These are phyloP conservation scores for Venustoraphidia nigricollis DNA, from an alignment of 2,888 invertebrate species.

Conservation along the genomic window DNA sequence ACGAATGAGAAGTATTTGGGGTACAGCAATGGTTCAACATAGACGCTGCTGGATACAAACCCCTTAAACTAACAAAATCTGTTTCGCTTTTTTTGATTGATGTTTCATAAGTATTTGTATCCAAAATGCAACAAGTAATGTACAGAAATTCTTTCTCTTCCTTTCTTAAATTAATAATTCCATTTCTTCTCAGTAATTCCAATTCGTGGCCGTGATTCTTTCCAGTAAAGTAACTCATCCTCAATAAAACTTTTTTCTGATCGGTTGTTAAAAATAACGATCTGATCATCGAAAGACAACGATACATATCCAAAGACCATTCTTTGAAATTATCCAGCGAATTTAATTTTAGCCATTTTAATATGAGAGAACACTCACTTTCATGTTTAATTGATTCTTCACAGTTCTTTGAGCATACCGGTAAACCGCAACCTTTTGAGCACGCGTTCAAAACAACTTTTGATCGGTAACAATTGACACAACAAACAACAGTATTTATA, in stretches of 20 bases:
- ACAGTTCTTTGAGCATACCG: constrained; percentile 51
- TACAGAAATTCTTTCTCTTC: constrained; percentile 42
- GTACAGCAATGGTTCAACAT: constrained; percentile 54
- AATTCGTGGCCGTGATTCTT: constrained; percentile 43
- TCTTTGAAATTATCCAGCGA: constrained; percentile 18
- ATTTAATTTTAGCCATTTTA: constrained; percentile 32
- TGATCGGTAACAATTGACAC: constrained; percentile 45
- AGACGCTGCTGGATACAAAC: constrained; percentile 49
- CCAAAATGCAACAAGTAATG: constrained; percentile 41
- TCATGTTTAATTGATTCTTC: constrained; percentile 37
- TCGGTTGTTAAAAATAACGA: constrained; percentile 27
- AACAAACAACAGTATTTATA: constrained; percentile 34
- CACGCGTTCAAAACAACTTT: constrained; percentile 31
- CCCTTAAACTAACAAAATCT: constrained; percentile 36
- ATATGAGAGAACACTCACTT: constrained; percentile 40
- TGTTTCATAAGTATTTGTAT: constrained; percentile 54
- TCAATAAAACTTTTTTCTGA: constrained; percentile 33
- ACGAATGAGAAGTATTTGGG: constrained; percentile 49
- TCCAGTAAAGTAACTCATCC: constrained; percentile 35
- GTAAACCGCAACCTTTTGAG: constrained; percentile 45
- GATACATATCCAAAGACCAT: constrained; percentile 24
- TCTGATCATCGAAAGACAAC: constrained; percentile 29
- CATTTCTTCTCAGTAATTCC: constrained; percentile 30
- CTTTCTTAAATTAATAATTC: constrained; percentile 31
- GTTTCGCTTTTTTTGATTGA: constrained; percentile 28